Base-by-base conservation (phyloP, 2,888 invertebrate genomes). In the Drosophila sordidula region DNA sequence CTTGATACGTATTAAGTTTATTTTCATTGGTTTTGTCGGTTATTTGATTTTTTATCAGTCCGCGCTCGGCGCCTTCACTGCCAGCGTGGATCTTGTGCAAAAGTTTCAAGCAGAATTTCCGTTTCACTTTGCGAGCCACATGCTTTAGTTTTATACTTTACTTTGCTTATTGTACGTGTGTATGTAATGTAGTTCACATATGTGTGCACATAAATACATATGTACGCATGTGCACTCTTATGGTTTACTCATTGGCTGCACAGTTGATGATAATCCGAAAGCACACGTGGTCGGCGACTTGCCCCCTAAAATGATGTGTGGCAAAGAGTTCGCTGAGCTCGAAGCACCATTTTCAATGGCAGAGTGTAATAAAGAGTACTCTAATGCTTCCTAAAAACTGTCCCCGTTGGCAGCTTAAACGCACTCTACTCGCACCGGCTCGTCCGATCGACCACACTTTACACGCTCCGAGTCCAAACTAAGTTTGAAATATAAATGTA, bases 11-110 rank as follows among this genome's bases (percentile, higher is more conserved):
- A 11, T 25, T 62, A 11, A 26, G 9, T 22, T n/a, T 26, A 8
- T 14, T 29, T 32, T 47, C n/a, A 38, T 54, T 39, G 8, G 47
- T 38, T 67, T 58, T 55, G 41, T 76, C 39, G 45, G 41, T 49
- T 50, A 29, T 52, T 52, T 39, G 41, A 32, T 26, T 42, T 38
- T 72, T 73, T 67, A 78, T 79, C 77, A 61, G 70, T 54, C 25
- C 16, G 38, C 32, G 45, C 55, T 52, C 44, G 32, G 16, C 55
- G 42, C 49, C 39, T 42, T 49, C 57, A 50, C 39, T 87, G 82
- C 85, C 88, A 81, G 63, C 88, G 82, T 87, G 88, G 82, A 86
- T 82, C 61, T 72, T 22, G 46, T 34, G 59, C 25, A 44, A 44
- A 54, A 51, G 72, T 49, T 63, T 83, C 62, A 63, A 83, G 66